phyloP scores from a whole-genome alignment of 35 echinoderm and acorn worm species.

The Apostichopus californicus region DNA sequence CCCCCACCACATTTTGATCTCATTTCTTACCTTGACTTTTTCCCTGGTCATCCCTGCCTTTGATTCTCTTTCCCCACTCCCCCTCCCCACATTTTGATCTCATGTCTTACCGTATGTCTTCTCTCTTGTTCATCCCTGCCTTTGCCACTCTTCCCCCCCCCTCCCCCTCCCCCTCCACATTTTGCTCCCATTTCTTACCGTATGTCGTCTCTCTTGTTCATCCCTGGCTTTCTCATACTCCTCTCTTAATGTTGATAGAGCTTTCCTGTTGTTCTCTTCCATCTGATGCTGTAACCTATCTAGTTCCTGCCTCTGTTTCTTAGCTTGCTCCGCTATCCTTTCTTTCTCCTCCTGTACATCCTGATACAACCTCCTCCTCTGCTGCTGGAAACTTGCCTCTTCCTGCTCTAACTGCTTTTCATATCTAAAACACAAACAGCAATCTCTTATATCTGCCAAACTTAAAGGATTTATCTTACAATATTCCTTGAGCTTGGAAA shows the following conservation, averaged over 20 bases:
- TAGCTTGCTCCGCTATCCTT: constrained; percentile 81
- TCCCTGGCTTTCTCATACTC: constrained; percentile 91
- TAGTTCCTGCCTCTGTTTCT: constrained; percentile 88
- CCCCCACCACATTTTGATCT: background rate
- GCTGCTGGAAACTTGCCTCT: constrained; percentile 87
- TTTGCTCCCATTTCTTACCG: constrained; percentile 27
- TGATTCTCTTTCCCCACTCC: background rate
- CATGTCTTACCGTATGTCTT: too few species aligned
- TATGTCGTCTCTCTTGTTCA: constrained; percentile 89
- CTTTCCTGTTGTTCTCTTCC: constrained; percentile 90
- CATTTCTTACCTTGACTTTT: constrained; percentile 51
- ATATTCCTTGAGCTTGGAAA: too few species aligned
- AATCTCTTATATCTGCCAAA: background rate
- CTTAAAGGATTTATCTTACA: too few species aligned
- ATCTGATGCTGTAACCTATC: constrained; percentile 84
- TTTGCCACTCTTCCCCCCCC: background rate
- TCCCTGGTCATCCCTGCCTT: too few species aligned
- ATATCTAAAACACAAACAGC: constrained; percentile 55
- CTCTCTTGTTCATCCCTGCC: too few species aligned
- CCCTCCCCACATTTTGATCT: too few species aligned
- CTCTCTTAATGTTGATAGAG: constrained; percentile 72
- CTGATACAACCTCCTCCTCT: constrained; percentile 80
- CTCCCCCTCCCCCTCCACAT: background rate
- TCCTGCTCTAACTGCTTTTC: constrained; percentile 98
- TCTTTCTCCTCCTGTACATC: constrained; percentile 98